phyloP scores from a whole-genome alignment of 2,113 vertebrate genomes.

The Dinomys branickii region DNA sequence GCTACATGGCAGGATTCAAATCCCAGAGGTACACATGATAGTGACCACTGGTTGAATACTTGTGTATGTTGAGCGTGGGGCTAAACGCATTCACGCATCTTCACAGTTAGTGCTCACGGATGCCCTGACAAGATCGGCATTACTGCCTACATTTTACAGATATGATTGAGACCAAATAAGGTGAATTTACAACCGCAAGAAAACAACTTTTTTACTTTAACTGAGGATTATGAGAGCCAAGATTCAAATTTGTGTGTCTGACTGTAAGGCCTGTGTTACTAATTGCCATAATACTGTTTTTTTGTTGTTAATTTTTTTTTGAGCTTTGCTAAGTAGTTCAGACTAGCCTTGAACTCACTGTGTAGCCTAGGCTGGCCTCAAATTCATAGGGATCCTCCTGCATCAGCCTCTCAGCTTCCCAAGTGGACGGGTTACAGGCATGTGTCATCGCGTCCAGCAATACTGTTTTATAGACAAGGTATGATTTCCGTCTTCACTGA shows the following conservation, averaged over 20 bases:
- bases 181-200: neutral
- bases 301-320: neutral
- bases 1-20: neutral
- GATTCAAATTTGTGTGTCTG: neutral
- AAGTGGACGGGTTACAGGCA: neutral
- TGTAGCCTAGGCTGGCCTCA: neutral
- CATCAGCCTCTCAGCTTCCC: neutral
- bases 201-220: neutral
- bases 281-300: neutral
- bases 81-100: neutral
- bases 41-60: neutral
- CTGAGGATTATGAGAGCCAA: neutral
- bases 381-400: neutral
- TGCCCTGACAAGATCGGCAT: neutral
- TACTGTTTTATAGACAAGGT: neutral
- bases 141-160: conserved; percentile 1
- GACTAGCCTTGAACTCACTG: neutral
- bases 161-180: neutral
- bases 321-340: neutral
- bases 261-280: neutral
- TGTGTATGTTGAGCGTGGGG: neutral
- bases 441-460: neutral
- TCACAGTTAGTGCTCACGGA: neutral
- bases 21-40: neutral
- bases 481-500: neutral